Evolutionary conservation across 2,113 vertebrate species (phyloP).

Genomic region (Cyanoliseus patagonus): DNA sequence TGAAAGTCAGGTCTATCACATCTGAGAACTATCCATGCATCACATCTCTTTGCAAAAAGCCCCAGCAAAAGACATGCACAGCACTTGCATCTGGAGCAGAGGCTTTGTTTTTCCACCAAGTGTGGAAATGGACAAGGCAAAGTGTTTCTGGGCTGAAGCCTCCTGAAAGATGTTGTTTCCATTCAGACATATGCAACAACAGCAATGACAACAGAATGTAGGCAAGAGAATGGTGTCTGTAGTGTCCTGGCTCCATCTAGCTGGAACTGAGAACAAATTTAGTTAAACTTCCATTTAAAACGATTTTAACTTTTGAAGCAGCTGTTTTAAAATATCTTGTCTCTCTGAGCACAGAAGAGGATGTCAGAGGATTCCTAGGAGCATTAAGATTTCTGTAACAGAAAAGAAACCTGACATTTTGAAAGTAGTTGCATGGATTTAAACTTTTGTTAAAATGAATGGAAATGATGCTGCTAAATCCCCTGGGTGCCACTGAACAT

Average conservation of each 20-base stretch:
- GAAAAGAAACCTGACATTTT: neutral
- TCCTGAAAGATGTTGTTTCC: neutral
- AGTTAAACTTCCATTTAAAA: neutral
- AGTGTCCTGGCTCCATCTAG: neutral
- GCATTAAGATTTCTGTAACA: neutral
- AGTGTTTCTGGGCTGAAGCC: neutral
- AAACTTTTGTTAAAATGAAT: neutral
- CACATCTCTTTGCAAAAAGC: neutral
- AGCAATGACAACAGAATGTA: neutral
- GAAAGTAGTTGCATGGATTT: neutral
- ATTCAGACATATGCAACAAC: neutral
- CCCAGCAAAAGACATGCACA: neutral
- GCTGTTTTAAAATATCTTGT: neutral
- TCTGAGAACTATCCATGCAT: neutral
- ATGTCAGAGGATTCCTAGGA: neutral
- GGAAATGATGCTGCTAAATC: neutral
- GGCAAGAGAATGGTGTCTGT: neutral
- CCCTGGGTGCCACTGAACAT: neutral
- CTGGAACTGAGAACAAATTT: neutral
- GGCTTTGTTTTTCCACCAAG: neutral
- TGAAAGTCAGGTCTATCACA: neutral
- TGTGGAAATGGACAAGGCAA: neutral
- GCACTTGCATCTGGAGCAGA: neutral
- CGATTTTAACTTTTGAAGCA: neutral
- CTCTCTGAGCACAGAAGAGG: neutral